These are phyloP conservation scores for Sciurus niger DNA, from an alignment of 2,113 vertebrate genomes.

Conservation along the genomic window DNA sequence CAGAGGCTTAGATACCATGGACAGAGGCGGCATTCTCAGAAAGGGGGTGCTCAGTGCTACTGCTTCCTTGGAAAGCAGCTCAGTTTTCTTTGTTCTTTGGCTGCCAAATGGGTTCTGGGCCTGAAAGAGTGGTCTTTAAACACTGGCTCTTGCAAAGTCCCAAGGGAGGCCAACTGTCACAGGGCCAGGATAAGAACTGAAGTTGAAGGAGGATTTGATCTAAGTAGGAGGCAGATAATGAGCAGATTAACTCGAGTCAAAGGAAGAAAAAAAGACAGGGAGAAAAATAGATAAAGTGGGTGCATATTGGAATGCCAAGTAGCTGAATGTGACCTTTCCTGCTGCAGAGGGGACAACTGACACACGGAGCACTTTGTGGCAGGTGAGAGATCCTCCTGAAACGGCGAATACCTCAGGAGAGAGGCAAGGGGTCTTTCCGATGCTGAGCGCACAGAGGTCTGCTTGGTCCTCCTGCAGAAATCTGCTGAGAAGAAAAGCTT, in stretches of 20 bases:
- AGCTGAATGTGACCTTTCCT: background rate
- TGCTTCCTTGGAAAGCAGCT: background rate
- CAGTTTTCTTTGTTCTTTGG: background rate
- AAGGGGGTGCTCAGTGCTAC: background rate
- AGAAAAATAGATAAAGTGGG: background rate
- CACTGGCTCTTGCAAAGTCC: background rate
- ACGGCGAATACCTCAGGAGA: background rate
- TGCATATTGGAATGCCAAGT: background rate
- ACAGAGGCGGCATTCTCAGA: background rate
- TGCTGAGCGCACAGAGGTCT: background rate
- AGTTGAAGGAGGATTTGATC: slow-evolving; percentile 53
- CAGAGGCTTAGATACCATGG: background rate
- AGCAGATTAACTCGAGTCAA: slow-evolving; percentile 47
- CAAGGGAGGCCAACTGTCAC: background rate
- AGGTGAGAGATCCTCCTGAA: background rate
- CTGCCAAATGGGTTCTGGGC: background rate
- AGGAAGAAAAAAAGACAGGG: background rate
- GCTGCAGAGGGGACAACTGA: background rate
- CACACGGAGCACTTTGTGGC: background rate
- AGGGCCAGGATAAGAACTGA: background rate
- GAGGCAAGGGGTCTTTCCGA: background rate
- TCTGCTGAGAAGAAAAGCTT: slow-evolving; percentile 15
- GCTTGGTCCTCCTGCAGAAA: background rate
- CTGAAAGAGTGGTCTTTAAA: slow-evolving; percentile 18
- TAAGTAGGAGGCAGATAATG: slow-evolving; percentile 63